Conservation (phyloP, 1,140 invertebrate genomes). For the Monomorium pharaonis region DNA sequence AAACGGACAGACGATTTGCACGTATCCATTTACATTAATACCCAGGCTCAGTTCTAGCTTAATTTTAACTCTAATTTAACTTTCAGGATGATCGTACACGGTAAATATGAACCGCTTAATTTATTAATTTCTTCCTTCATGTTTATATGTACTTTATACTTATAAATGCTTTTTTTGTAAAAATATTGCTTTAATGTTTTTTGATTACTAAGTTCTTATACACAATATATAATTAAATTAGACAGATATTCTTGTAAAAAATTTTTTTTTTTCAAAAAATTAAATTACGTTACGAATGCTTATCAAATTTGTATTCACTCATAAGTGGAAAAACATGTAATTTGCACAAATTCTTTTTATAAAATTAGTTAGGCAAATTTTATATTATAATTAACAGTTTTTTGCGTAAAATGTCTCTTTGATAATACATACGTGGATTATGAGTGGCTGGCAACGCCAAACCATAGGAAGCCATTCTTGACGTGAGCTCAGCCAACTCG, state of each 20-base stretch:
- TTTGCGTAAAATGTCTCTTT: slow-evolving; percentile 1
- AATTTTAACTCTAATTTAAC: slow-evolving; percentile 49
- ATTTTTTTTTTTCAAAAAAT: not conserved
- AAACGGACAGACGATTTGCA: slow-evolving; percentile 45
- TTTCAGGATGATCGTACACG: slow-evolving; percentile 1
- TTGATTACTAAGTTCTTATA: not conserved
- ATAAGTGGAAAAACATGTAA: not conserved
- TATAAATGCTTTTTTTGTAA: not conserved
- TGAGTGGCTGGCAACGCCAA: slow-evolving; percentile 79
- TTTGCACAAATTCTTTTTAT: not conserved
- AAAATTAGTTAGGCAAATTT: not conserved
- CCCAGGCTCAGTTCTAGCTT: slow-evolving; percentile 8
- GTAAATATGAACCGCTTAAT: slow-evolving; percentile 7
- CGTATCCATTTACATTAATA: slow-evolving; percentile 57
- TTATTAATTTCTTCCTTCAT: not conserved
- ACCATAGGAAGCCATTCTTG: slow-evolving; percentile 74
- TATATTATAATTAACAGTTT: not conserved
- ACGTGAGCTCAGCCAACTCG: slow-evolving; percentile 91
- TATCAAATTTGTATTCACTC: not conserved
- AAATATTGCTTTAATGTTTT: not conserved
- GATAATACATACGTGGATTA: slow-evolving; percentile 78
- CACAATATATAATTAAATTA: not conserved
- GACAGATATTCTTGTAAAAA: not conserved
- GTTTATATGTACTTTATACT: not conserved
- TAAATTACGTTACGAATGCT: not conserved